Base-by-base conservation (phyloP, 2,797 vertebrate genomes). In the Sebastes ruberrimus region DNA sequence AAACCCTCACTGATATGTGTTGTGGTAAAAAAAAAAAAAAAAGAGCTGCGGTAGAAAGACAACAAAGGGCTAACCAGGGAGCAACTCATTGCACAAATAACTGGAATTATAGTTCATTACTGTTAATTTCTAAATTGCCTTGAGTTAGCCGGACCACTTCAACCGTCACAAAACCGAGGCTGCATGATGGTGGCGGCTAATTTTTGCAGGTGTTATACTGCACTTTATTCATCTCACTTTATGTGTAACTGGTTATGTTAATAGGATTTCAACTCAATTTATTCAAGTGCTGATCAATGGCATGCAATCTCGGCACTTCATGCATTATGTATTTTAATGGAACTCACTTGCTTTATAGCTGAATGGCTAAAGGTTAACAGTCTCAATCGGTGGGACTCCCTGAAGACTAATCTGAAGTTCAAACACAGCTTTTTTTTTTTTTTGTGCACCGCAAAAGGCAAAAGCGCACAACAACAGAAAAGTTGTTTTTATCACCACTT, bases 271-370 rank as follows among this genome's bases (percentile, higher is more conserved):
- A 97, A 97, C 96, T 97, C 97, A 96, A 97, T 98, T 97, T 97
- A 96, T 97, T 97, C 95, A 96, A 97, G 97, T 96, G 95, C 95
- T 97, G 97, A 98, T 98, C 97, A 98, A 98, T 98, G 96, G 93
- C 94, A 94, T 95, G 95, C 97, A 97, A 97, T 97, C 95, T 96
- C 93, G 94, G 94, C 89, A 91, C 94, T 96, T 97, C 96, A 97
- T 98, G 95, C 96, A 98, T 98, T 97, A 98, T 97, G 95, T 93
- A 98, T 98, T 96, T 96, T 92, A 95, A 95, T 95, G 93, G 95
- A 96, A 97, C 88, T 90, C 92, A 92, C 91, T 95, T 90, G 94
- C 96, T 97, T 97, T 97, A 97, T 95, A 96, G 95, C 95, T 94
- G 93, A 94, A 96, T 95, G 95, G 96, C 95, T 95, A 94, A 95